These are phyloP conservation scores for Ruditapes philippinarum DNA, from an alignment of 1,140 invertebrate species.

Conservation along the genomic window DNA sequence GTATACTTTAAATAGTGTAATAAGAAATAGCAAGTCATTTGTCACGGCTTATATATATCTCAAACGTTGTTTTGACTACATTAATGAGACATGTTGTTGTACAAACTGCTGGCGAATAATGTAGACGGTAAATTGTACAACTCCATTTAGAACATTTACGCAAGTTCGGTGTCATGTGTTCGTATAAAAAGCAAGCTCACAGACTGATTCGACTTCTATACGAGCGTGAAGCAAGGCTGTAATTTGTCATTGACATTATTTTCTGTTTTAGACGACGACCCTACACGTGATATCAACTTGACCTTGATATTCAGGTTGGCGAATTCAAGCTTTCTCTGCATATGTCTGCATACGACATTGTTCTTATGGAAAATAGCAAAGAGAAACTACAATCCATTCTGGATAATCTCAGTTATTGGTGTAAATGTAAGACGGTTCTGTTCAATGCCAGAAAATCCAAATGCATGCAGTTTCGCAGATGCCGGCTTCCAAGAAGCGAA, in stretches of 20 bases:
- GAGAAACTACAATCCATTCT: conserved; percentile 54
- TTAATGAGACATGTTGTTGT: too few relatives aligned
- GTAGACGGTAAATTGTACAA: too few relatives aligned
- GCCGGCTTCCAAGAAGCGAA: background rate
- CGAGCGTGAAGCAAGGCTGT: too few relatives aligned
- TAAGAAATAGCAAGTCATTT: too few relatives aligned
- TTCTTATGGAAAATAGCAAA: conserved; percentile 32
- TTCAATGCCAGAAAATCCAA: conserved; percentile 57
- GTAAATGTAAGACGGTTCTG: conserved; percentile 32
- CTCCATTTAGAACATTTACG: too few relatives aligned
- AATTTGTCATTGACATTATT: conserved; percentile 63
- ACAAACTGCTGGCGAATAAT: too few relatives aligned
- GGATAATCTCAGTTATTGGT: conserved; percentile 46
- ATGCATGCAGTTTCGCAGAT: conserved; percentile 58
- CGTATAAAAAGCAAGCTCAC: background rate
- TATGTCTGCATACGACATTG: conserved; percentile 58
- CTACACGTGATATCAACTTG: conserved; percentile 48
- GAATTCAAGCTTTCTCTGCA: conserved; percentile 9
- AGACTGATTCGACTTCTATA: too few relatives aligned
- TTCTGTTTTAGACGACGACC: conserved; percentile 62
- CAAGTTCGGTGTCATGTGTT: too few relatives aligned
- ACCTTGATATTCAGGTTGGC: conserved; percentile 9
- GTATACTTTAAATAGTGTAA: too few relatives aligned
- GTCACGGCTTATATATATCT: too few relatives aligned
- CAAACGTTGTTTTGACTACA: too few relatives aligned